A percentile compares a stretch with the other conserved stretches of the same genome.
These are phyloP conservation scores for Ptychobarbus kaznakovi DNA, from an alignment of 2,797 vertebrate species.

Conservation along the genomic window DNA sequence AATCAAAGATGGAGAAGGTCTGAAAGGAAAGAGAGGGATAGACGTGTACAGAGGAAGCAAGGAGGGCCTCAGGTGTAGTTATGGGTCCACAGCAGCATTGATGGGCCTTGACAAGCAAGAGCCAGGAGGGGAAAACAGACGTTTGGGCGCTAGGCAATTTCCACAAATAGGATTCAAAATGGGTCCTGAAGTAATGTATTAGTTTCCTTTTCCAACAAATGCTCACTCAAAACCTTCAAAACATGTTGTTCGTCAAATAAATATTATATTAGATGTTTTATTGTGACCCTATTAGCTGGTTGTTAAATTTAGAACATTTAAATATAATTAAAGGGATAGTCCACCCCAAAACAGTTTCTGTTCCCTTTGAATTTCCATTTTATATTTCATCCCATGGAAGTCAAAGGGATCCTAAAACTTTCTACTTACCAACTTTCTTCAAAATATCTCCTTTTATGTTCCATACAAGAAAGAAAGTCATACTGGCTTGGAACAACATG, in stretches of 20 bases:
- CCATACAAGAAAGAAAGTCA: background rate
- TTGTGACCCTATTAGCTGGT: background rate
- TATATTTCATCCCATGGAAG: background rate
- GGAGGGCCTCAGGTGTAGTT: constrained; percentile 57
- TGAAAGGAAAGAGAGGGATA: constrained; percentile 34
- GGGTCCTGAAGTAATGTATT: background rate
- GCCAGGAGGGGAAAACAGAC: constrained; percentile 50
- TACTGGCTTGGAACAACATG: background rate
- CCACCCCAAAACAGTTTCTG: background rate
- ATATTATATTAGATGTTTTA: background rate
- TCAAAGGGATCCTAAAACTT: background rate
- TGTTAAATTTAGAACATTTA: background rate
- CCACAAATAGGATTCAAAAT: constrained; percentile 18
- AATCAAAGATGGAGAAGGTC: constrained; percentile 53
- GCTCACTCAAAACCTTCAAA: background rate
- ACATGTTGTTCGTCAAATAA: background rate
- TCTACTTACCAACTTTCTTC: background rate
- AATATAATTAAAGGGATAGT: background rate
- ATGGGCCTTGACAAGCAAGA: constrained; percentile 60
- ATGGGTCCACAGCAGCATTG: constrained; percentile 54
- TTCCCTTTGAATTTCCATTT: background rate
- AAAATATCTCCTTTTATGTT: background rate
- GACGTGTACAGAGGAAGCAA: constrained; percentile 30
- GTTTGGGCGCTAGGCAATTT: constrained; percentile 44
- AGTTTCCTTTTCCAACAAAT: constrained; percentile 3